Conservation (phyloP, 2,888 invertebrate genomes). For the Eristalis tenax region DNA sequence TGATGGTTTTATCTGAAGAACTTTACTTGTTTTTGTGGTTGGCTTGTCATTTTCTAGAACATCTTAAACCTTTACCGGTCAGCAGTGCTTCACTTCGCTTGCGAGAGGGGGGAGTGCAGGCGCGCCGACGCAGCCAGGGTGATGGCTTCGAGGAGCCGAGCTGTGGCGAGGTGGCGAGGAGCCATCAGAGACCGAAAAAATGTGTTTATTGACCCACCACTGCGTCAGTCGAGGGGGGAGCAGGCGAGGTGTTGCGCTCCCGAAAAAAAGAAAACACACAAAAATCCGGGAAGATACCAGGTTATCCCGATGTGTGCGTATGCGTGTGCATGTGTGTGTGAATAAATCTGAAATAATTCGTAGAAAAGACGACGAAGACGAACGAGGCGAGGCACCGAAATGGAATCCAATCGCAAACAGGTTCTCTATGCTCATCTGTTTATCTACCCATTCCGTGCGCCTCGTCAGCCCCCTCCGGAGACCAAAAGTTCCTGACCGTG, state of each 20-base stretch:
- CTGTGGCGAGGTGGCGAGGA: not conserved
- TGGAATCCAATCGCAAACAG: slow-evolving; percentile 63
- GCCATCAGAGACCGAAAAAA: not conserved
- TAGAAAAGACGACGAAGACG: not conserved
- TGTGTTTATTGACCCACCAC: slow-evolving; percentile 33
- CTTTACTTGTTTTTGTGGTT: slow-evolving; percentile 34
- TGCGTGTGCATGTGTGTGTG: not conserved
- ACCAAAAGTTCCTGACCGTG: slow-evolving; percentile 1
- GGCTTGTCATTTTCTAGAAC: slow-evolving; percentile 59
- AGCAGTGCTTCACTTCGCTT: not conserved
- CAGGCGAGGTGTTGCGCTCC: slow-evolving; percentile 10
- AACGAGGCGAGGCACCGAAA: slow-evolving; percentile 31
- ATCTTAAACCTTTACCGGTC: slow-evolving; percentile 32
- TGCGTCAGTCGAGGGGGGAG: not conserved
- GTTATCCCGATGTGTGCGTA: not conserved
- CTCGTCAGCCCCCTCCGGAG: slow-evolving; percentile 24
- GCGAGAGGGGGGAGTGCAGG: not conserved
- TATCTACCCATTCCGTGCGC: slow-evolving; percentile 17
- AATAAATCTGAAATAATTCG: slow-evolving; percentile 1
- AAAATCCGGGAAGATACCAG: slow-evolving; percentile 37
- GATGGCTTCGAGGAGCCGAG: too few relatives aligned
- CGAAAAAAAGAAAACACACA: not conserved
- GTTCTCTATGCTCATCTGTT: slow-evolving; percentile 60
- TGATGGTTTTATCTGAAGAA: not conserved
- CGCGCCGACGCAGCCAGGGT: too few relatives aligned